Evolutionary conservation across 2,797 vertebrate genomes (phyloP).

Genomic region (Phataginus tetradactyla): DNA sequence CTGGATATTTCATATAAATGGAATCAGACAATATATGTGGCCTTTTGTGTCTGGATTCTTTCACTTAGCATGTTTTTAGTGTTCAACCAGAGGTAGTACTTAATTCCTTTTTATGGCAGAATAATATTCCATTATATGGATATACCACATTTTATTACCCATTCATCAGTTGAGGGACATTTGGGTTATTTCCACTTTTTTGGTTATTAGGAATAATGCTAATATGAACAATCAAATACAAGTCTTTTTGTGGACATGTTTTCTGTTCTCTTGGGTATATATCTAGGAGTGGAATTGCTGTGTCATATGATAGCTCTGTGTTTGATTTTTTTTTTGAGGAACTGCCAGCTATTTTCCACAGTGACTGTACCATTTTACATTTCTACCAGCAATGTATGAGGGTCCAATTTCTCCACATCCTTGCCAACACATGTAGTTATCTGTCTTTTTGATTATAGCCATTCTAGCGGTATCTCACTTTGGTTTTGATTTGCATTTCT

Average conservation of each 20-base stretch:
- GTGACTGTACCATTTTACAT: background rate
- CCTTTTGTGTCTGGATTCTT: background rate
- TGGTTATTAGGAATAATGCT: background rate
- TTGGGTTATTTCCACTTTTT: slow-evolving; percentile 23
- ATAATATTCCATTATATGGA: background rate
- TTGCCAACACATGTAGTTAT: background rate
- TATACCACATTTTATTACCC: background rate
- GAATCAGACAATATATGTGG: background rate
- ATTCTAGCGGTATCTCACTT: background rate
- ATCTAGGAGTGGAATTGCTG: background rate
- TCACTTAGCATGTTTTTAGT: background rate
- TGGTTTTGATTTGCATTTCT: slow-evolving; percentile 24
- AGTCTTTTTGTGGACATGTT: background rate
- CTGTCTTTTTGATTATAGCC: background rate
- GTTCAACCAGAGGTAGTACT: background rate
- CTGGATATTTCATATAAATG: background rate
- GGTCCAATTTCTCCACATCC: background rate
- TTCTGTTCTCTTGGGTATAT: slow-evolving; percentile 17
- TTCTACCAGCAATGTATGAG: background rate
- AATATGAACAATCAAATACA: background rate
- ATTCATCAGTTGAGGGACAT: background rate
- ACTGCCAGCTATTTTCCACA: background rate
- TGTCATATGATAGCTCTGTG: background rate
- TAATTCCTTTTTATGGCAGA: background rate
- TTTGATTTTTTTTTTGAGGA: slow-evolving; percentile 23